Percentiles rank a stretch among this genome's conserved stretches.
Evolutionary conservation across 2,113 vertebrate genomes (phyloP).

Genomic region (Heterotilapia buettikoferi): DNA sequence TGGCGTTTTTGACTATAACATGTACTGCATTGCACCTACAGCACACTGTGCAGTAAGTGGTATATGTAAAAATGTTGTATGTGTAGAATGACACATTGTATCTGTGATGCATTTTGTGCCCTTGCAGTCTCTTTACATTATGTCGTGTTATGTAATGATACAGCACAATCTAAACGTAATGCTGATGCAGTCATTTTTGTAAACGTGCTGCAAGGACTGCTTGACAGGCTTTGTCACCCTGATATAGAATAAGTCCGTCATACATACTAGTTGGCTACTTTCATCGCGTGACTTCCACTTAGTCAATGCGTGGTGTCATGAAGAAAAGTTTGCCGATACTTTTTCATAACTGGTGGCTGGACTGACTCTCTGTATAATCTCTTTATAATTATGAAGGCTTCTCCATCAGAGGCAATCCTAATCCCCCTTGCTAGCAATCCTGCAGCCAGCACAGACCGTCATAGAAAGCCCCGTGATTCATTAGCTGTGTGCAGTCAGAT

Average conservation of each 20-base stretch:
- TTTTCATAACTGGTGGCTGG: slow-evolving; percentile 14
- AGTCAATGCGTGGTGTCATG: not conserved
- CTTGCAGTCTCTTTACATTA: not conserved
- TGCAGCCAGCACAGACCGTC: not conserved
- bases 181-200: not conserved
- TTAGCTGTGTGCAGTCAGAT: slow-evolving; percentile 40
- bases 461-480: slow-evolving; percentile 46
- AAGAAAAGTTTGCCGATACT: not conserved
- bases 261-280: not conserved
- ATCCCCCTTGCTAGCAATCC: slow-evolving; percentile 35
- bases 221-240: not conserved
- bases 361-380: slow-evolving; percentile 38
- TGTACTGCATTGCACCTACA: not conserved
- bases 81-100: not conserved
- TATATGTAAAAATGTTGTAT: not conserved
- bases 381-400: slow-evolving; percentile 35
- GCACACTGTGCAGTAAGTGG: not conserved
- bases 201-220: not conserved
- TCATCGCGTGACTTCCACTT: not conserved
- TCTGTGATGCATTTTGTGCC: not conserved
- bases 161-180: not conserved
- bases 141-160: not conserved
- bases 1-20: not conserved
- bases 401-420: slow-evolving; percentile 36
- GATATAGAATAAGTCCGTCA: not conserved